Evolutionary conservation across 1,140 invertebrate species (phyloP).

Genomic region (Scaptomyza pallida): DNA sequence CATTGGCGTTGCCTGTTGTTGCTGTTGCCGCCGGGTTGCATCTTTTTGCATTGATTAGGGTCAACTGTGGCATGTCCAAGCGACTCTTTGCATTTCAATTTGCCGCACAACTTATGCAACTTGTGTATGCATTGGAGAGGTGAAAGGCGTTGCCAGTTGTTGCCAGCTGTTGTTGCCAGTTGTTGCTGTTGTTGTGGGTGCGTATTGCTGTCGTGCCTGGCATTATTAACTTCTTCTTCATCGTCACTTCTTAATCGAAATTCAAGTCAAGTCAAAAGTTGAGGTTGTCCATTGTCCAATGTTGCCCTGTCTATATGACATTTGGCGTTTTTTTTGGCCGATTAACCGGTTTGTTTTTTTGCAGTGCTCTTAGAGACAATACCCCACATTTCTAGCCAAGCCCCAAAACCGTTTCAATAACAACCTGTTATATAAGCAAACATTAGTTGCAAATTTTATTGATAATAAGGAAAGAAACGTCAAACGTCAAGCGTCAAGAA

Average conservation of each 20-base stretch:
- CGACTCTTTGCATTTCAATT: constrained; percentile 53
- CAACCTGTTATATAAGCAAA: constrained; percentile 59
- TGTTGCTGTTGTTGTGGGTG: constrained; percentile 33
- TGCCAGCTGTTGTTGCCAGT: background rate
- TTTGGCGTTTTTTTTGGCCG: constrained; percentile 27
- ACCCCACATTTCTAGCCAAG: constrained; percentile 28
- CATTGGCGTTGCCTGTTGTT: constrained; percentile 14
- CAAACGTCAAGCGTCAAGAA: constrained; percentile 34
- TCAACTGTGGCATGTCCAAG: constrained; percentile 39
- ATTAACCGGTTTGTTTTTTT: constrained; percentile 38
- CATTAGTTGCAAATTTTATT: constrained; percentile 69
- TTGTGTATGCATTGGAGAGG: constrained; percentile 33
- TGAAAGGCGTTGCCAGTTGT: constrained; percentile 39
- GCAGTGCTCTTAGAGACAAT: constrained; percentile 14
- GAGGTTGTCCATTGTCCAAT: constrained; percentile 14
- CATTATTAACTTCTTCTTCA: constrained; percentile 42
- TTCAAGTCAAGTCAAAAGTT: constrained; percentile 41
- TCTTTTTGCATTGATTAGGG: constrained; percentile 58
- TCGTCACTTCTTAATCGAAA: constrained; percentile 46
- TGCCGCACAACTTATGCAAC: constrained; percentile 42
- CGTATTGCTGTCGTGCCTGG: constrained; percentile 55
- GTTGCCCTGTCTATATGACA: constrained; percentile 37
- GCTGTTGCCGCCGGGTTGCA: constrained; percentile 35
- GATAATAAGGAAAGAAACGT: constrained; percentile 23
- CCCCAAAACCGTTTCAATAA: constrained; percentile 3